phyloP scores from a whole-genome alignment of 2,113 vertebrate genomes.

The Pollachius pollachius region DNA sequence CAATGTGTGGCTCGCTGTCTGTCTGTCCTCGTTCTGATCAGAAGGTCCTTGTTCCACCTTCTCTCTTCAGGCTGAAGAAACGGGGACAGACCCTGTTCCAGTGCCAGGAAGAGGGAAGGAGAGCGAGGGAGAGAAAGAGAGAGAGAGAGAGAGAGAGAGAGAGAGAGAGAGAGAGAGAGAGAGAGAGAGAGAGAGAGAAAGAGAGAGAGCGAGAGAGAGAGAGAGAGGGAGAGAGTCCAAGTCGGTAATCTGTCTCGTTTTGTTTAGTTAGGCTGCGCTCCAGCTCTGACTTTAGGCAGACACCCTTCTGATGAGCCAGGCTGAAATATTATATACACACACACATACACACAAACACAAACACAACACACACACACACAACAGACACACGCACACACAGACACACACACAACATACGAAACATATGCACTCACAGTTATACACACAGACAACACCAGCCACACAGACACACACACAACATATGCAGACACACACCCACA shows the following conservation, averaged over 20 bases:
- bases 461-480: slow-evolving; percentile 35
- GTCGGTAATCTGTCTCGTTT: slow-evolving; percentile 58
- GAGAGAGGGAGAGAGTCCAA: slow-evolving; percentile 11
- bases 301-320: slow-evolving; percentile 43
- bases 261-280: slow-evolving; percentile 63
- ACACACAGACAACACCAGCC: not conserved
- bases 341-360: slow-evolving; percentile 33
- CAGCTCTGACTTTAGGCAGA: slow-evolving; percentile 64
- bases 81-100: no score
- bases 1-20: no score
- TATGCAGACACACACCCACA: slow-evolving; percentile 27
- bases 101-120: no score
- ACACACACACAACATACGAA: slow-evolving; percentile 30
- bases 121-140: no score
- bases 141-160: no score
- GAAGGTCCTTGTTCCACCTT: no score
- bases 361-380: slow-evolving; percentile 41
- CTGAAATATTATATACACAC: slow-evolving; percentile 65
- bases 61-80: no score
- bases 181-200: no score
- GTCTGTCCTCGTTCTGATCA: no score
- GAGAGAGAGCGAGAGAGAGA: no score
- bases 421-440: slow-evolving; percentile 32
- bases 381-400: slow-evolving; percentile 32
- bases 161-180: no score